A percentile compares a stretch with the other conserved stretches of the same genome.
These are phyloP conservation scores for Boulengeromyrus knoepffleri DNA, from an alignment of 2,113 vertebrate genomes.

Conservation along the genomic window DNA sequence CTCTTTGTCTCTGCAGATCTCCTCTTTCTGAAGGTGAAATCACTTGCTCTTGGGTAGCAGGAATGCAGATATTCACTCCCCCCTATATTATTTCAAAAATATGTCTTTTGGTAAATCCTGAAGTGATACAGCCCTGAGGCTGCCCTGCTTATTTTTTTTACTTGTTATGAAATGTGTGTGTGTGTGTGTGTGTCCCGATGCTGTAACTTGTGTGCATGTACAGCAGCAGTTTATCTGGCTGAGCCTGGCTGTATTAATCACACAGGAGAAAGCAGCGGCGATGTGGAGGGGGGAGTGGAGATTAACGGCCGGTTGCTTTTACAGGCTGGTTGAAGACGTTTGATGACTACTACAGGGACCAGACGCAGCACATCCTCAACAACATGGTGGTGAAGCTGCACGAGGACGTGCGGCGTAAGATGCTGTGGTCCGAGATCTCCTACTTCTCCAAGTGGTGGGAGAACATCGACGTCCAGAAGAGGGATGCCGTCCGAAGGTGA, in stretches of 20 bases:
- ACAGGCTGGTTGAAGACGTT: conserved; percentile 94
- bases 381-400: conserved; percentile 84
- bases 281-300: not conserved
- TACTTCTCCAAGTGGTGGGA: conserved; percentile 92
- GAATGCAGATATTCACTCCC: not conserved
- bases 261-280: not conserved
- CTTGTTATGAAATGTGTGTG: not conserved
- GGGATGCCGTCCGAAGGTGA: conserved; percentile 76
- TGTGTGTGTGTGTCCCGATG: not conserved
- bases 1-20: not conserved
- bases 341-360: conserved; percentile 81
- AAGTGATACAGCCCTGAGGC: not conserved
- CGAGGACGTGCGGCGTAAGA: conserved; percentile 74
- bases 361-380: conserved; percentile 84
- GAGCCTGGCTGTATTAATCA: not conserved
- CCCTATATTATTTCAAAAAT: not conserved
- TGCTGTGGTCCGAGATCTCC: conserved; percentile 88
- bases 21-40: not conserved
- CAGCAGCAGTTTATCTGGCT: not conserved
- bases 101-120: not conserved
- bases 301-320: not conserved
- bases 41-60: not conserved
- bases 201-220: not conserved
- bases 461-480: conserved; percentile 73
- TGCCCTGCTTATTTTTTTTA: not conserved